These are phyloP conservation scores for Parelbella ahira DNA, from an alignment of 2,888 invertebrate genomes.

Conservation along the genomic window DNA sequence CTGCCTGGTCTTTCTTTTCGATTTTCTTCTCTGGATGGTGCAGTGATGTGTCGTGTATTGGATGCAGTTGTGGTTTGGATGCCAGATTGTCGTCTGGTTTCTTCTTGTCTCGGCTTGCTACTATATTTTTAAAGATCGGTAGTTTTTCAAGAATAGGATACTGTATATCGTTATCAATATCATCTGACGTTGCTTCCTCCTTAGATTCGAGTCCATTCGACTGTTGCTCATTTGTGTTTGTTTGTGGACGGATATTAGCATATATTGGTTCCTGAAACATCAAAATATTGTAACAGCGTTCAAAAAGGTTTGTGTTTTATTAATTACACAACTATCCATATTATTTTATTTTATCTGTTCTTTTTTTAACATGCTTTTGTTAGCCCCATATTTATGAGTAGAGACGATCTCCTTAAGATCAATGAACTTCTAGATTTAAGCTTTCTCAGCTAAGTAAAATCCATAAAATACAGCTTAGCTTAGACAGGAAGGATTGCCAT, in stretches of 20 bases:
- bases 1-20: slow-evolving; percentile 65
- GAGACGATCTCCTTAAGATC: too few species aligned
- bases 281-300: too few species aligned
- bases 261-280: slow-evolving; percentile 53
- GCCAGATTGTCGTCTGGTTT: slow-evolving; percentile 41
- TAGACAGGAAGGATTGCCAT: too few species aligned
- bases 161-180: slow-evolving; percentile 46
- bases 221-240: slow-evolving; percentile 25
- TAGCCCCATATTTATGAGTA: too few species aligned
- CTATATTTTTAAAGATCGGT: slow-evolving; percentile 60
- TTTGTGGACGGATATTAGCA: slow-evolving; percentile 38
- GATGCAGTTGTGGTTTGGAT: slow-evolving; percentile 60
- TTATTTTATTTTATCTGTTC: too few species aligned
- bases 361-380: too few species aligned
- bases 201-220: slow-evolving; percentile 26
- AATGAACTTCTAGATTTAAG: too few species aligned
- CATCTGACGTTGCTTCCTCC: slow-evolving; percentile 29
- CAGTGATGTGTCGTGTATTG: slow-evolving; percentile 51
- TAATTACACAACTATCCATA: too few species aligned
- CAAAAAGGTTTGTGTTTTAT: too few species aligned
- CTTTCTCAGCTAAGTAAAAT: too few species aligned
- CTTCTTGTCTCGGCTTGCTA: slow-evolving; percentile 44
- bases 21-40: slow-evolving; percentile 58
- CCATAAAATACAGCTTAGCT: too few species aligned
- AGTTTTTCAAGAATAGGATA: slow-evolving; percentile 55